Conservation (phyloP, 2,113 vertebrate species). For the Pomatorhinus ruficollis region DNA sequence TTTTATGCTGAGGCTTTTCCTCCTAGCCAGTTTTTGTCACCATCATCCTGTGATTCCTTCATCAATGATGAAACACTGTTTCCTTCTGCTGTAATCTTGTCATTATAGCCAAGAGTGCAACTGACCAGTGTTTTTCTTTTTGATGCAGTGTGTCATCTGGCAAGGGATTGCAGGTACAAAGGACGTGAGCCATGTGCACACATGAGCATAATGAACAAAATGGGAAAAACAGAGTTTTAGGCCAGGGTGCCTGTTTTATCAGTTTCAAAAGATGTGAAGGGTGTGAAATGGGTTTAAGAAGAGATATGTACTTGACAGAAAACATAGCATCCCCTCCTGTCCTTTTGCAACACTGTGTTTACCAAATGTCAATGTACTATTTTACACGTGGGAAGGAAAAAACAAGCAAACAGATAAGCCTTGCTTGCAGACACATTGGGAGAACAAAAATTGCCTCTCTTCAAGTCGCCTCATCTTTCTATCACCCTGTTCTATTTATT, state of each 20-base stretch:
- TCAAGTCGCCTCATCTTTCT: conserved; percentile 3
- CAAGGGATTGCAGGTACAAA: background rate
- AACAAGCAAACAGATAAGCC: background rate
- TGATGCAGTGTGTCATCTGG: background rate
- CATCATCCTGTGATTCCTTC: background rate
- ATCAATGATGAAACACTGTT: background rate
- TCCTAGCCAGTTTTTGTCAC: background rate
- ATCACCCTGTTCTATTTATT: conserved; percentile 12
- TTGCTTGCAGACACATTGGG: background rate
- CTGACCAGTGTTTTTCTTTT: background rate
- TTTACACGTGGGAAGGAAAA: background rate
- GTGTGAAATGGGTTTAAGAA: background rate
- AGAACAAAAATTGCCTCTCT: conserved; percentile 18
- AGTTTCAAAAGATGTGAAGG: background rate
- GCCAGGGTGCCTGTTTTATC: background rate
- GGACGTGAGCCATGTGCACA: background rate
- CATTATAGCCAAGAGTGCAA: background rate
- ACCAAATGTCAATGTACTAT: background rate
- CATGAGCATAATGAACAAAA: background rate
- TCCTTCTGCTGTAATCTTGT: background rate
- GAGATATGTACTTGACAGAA: background rate
- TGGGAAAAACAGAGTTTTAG: background rate
- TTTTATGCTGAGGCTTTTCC: background rate
- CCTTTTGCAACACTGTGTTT: background rate
- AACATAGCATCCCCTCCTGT: background rate